Evolutionary conservation across 2,797 vertebrate genomes (phyloP).

Genomic region (Balearica regulorum): DNA sequence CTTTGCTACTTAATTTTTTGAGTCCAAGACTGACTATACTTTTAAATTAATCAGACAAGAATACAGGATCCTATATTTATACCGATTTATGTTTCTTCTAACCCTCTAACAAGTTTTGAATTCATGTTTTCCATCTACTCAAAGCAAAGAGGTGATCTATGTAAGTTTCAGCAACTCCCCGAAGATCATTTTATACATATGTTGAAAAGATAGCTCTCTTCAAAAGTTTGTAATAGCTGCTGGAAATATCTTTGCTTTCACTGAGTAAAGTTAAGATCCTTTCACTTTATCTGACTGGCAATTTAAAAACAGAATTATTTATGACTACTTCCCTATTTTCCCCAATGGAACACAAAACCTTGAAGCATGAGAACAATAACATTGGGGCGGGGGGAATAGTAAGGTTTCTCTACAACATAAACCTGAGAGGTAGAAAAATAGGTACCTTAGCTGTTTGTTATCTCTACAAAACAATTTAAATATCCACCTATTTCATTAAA

Average conservation of each 20-base stretch:
- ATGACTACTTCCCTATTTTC: neutral
- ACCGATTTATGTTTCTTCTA: neutral
- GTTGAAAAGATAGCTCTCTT: neutral
- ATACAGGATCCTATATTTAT: neutral
- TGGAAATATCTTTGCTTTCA: neutral
- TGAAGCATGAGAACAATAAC: neutral
- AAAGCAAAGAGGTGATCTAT: neutral
- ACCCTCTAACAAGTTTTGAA: neutral
- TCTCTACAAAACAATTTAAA: neutral
- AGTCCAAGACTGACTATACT: neutral
- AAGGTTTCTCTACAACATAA: neutral
- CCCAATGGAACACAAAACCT: neutral
- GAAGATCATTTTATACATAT: neutral
- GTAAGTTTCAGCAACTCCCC: neutral
- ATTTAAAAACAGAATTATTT: conserved; percentile 23
- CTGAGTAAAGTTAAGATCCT: neutral
- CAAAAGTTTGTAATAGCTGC: neutral
- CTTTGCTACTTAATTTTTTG: neutral
- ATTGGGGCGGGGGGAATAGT: neutral
- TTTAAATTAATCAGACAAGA: neutral
- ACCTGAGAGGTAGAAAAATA: neutral
- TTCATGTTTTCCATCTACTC: neutral
- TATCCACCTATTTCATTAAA: neutral
- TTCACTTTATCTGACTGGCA: neutral
- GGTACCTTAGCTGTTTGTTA: neutral